Evolutionary conservation across 2,888 invertebrate species (phyloP), one percentile per base, ranked within the genome.

Genomic region (Dilophus febrilis): DNA sequence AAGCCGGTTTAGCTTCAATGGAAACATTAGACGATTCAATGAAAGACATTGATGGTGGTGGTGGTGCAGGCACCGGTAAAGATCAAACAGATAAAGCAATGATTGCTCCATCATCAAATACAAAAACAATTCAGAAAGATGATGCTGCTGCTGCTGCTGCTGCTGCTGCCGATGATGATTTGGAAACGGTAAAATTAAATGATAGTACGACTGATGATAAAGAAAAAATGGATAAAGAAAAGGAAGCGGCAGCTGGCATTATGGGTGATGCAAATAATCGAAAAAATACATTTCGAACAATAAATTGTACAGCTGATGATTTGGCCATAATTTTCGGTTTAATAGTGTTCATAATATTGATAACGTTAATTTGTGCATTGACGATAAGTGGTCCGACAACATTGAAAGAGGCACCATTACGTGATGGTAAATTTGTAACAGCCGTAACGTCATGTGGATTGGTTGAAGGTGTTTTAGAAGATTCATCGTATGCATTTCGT

Each of bases 1-100:
- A 74, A 48, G 81, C 80, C 6, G 76, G 80, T 16, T 65, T 85
- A 38, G 84, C 85, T 2, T 84, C 84, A 6, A 77, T 80, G 71
- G 85, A 85, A 58, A 84, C 84, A 1, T 63, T 84, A 34, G 84
- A 82, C 53, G 84, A 84, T 49, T 75, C 76, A 47, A 59, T 68
- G 14, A 67, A 73, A 40, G 72, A 73, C 47, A 70, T 73, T 13
- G 77, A 76, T 40, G 72, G 71, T 44, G 65, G 63, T 42, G 22
- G 22, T 22, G 22, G 22, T 22, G 22, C 8, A 6, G 22, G 22
- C 8, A 34, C 27, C 13, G 45, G 44, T 13, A 45, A 47, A 3
- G 65, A 64, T 44, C 54, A 55, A 41, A 57, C 57, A 0, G 50
- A 49, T 27, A 61, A 56, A 43, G 74, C 55, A 2, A 8, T 22